A percentile compares a stretch with the other conserved stretches of the same genome.
Evolutionary conservation across 2,888 invertebrate genomes (phyloP).

Genomic region (Tyria jacobaeae): DNA sequence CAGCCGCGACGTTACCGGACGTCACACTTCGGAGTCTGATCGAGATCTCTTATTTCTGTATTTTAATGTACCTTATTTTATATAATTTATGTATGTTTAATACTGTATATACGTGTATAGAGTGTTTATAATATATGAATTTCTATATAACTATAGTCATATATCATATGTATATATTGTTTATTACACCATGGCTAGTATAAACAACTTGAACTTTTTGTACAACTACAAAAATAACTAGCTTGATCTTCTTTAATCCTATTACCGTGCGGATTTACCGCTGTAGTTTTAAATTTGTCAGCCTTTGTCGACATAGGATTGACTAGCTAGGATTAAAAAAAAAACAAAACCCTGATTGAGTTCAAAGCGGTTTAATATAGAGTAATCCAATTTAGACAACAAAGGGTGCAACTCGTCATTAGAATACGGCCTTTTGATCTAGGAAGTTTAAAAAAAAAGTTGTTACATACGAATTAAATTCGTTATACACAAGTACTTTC

Average conservation of each 20-base stretch:
- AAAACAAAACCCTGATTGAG: background rate
- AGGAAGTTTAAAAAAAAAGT: background rate
- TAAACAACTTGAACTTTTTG: background rate
- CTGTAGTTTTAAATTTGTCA: conserved; percentile 4
- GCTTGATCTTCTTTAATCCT: background rate
- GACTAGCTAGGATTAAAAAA: background rate
- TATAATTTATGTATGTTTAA: too few species aligned
- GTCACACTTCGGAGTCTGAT: too few species aligned
- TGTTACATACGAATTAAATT: background rate
- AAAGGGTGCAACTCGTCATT: background rate
- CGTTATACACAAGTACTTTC: too few species aligned
- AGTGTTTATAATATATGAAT: too few species aligned
- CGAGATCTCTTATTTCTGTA: too few species aligned
- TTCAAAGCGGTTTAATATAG: conserved; percentile 13
- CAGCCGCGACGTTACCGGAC: too few species aligned
- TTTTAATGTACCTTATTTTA: too few species aligned
- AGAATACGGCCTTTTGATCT: background rate
- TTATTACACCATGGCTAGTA: background rate
- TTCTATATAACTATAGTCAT: too few species aligned
- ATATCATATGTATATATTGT: too few species aligned
- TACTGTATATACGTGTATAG: too few species aligned
- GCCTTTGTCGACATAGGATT: conserved; percentile 2
- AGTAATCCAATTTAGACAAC: conserved; percentile 10
- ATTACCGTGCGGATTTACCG: conserved; percentile 1
- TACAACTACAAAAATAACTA: background rate